Base-by-base conservation (phyloP, 1,140 invertebrate species). In the Proales similis region DNA sequence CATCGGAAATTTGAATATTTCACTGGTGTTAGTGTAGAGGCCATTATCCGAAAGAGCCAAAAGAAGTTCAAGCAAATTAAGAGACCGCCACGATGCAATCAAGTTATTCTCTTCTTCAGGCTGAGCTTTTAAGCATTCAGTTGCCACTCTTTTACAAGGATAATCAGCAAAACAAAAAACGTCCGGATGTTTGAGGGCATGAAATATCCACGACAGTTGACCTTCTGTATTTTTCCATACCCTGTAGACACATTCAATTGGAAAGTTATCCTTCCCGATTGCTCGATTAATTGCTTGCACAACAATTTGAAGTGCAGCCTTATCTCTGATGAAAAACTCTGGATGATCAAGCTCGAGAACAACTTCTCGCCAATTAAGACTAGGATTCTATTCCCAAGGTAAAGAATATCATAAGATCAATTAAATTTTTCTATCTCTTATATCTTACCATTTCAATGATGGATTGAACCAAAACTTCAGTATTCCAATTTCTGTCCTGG, bases 81-180 rank as follows among this genome's bases (percentile, higher is more conserved):
- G 70, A 1, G 86, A 92, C 66, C 88, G 70, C 73, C 73, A 74
- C 51, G 4, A 67, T 46, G 33, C 27, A 39, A 47, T 51, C 5
- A 49, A 17, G 4, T 24, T 14, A 17, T 63, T 27, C 4, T 51
- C 46, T 33, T 39, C 74, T 79, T 95, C 91, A 0, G 90, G 90
- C 12, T 86, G 83, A 14, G 88, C 85, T 77, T 97, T 97, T 7
- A 97, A 73, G 63, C 88, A 82, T 67, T 94, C 89, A 57, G 90
- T 84, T 1, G 84, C 78, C 2, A 92, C 87, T 67, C 85, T 85
- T n/a, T 66, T 64, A 72, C 85, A 89, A 0, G 85, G 83, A 76
- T 88, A 86, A 74, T 96, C 91, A 47, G 86, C 85, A 72, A 96
- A 89, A 70, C 86, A 90, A 73, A 96, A 93, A 29, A 96, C 82